Conservation (phyloP, 2,113 vertebrate species). For the Arizona elegans region DNA sequence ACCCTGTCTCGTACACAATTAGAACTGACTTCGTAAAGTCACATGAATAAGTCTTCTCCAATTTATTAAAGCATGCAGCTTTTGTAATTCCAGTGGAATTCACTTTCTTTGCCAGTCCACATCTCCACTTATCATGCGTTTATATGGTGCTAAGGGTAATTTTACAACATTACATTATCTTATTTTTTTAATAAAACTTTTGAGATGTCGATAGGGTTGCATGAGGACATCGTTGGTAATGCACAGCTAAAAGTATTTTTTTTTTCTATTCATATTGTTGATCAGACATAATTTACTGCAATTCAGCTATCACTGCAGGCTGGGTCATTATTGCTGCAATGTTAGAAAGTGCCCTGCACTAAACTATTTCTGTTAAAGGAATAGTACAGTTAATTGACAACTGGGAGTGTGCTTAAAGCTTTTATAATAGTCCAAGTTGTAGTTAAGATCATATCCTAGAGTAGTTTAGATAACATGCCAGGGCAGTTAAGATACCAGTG, state of each 20-base stretch:
- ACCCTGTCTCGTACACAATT: not conserved
- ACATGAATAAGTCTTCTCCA: conserved; percentile 3
- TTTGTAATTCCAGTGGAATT: conserved; percentile 57
- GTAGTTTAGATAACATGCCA: conserved; percentile 25
- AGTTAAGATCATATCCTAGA: conserved; percentile 60
- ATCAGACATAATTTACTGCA: conserved; percentile 65
- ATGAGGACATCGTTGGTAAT: conserved; percentile 52
- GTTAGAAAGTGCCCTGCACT: conserved; percentile 60
- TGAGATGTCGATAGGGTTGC: conserved; percentile 44
- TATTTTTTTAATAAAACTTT: conserved; percentile 63
- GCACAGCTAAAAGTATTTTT: conserved; percentile 64
- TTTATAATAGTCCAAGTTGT: conserved; percentile 52
- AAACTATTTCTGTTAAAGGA: conserved; percentile 57
- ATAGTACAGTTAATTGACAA: conserved; percentile 51
- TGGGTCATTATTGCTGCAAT: conserved; percentile 65
- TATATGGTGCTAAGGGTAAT: conserved; percentile 67
- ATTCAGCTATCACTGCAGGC: conserved; percentile 61
- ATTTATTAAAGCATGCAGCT: conserved; percentile 42
- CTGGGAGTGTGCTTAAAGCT: conserved; percentile 55
- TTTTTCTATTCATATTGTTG: conserved; percentile 61
- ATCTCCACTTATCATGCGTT: conserved; percentile 65
- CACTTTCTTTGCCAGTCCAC: conserved; percentile 61
- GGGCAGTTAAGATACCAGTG: conserved; percentile 32
- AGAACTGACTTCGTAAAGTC: not conserved
- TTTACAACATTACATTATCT: conserved; percentile 63